Evolutionary conservation across 2,888 invertebrate species (phyloP), one percentile per base, ranked within the genome.

Genomic region (Sipha maydis): DNA sequence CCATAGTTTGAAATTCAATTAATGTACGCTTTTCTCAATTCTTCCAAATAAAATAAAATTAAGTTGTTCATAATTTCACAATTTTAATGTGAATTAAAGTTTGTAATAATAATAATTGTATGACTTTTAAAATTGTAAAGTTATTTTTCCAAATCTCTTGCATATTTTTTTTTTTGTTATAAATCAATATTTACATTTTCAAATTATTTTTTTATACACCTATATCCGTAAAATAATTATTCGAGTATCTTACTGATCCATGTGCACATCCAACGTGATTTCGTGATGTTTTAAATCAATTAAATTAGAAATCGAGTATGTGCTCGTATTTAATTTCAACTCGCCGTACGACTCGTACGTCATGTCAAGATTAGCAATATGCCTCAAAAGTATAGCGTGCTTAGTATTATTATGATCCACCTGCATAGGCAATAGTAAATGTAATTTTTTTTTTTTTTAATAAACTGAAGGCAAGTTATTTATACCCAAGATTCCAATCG

Each of bases 261-360:
- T 92, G 92, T 96, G 96, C 90, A 97, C 91, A 91, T 96, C 96
- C 90, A 96, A 92, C 83, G 94, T 93, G 77, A 96, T 92, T 90
- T 95, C 93, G 48, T 95, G 94, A 89, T 95, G 94, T 84, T 94
- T 94, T 4, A 95, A 93, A 85, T 96, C 94, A 0, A 96, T 92
- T 79, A 94, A 94, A 21, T 95, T 93, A 88, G 94, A 94, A 77
- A 95, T 91, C 90, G 95, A 95, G 91, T 96, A 97, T 0, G 94
- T 93, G 90, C 94, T 95, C 7, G 94, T 94, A 89, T 94, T 94
- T 80, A 95, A 93, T 90, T 95, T 94, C 8, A 95, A 91, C 91
- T 95, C 96, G 0, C 94, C 94, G 91, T 95, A 94, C 0, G 95
- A 93, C 0, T 94, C 94, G 90, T 90, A 90, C 25, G 95, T 94